Base-by-base conservation (phyloP, 1,140 invertebrate species). In the Octopus sinensis region DNA sequence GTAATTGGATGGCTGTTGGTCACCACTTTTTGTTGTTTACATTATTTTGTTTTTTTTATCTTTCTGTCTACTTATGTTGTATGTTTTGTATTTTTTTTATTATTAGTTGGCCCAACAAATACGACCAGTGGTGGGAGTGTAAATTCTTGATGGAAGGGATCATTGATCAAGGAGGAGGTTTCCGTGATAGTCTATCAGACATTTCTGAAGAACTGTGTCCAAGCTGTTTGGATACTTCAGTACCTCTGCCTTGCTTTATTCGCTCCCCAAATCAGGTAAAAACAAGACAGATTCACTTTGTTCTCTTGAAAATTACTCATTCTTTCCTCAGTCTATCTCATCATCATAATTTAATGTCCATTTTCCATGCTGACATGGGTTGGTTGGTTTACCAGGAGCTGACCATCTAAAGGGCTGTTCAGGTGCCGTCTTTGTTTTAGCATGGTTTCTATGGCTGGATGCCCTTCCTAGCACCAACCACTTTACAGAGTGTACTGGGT, bases 111-210 rank as follows among this genome's bases (percentile, higher is more conserved):
- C 85, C 89, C 12, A 81, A 83, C 30, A 84, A 86, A 30, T 86
- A 87, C 82, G 88, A 90, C 52, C 91, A 91, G 82, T 91, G 91
- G 91, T 91, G 91, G 91, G 90, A 90, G 79, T 91, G 91, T 85
- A 90, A 90, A 82, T 91, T 91, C 83, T 75, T 91, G 75, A 89
- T 86, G 7, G 91, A 91, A 83, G 90, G 91, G 43, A 90, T 91
- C 80, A 91, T 91, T 51, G 91, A 91, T 82, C 91, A 91, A 83
- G 91, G 91, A 7, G 90, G 90, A 52, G 86, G 86, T 17, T 91
- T 91, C 81, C 82, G 91, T 71, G 91, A 91, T 84, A 91, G 90
- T 84, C 83, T 91, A 62, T 91, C 90, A 7, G 90, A 91, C 80
- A 79, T 91, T 17, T 87, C 90, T 13, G 91, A 91, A 79, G 90